phyloP scores from a whole-genome alignment of 2,888 invertebrate species.

The Stenolophus ochropezus region DNA sequence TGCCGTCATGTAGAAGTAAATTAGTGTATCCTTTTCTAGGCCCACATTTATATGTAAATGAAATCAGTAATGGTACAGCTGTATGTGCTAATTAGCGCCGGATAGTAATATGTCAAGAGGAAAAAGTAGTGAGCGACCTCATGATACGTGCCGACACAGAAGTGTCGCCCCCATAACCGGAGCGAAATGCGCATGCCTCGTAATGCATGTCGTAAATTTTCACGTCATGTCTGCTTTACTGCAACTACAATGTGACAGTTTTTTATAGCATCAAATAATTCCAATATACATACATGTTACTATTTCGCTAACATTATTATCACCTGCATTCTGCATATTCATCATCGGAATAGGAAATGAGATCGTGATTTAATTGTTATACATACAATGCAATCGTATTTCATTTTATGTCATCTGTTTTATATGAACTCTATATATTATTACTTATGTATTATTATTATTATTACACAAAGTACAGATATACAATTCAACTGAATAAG shows the following conservation, averaged over 20 bases:
- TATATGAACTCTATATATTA: background rate
- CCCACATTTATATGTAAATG: constrained; percentile 18
- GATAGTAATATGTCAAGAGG: constrained; percentile 24
- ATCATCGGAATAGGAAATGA: background rate
- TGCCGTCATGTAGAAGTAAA: constrained; percentile 9
- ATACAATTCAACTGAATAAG: no score
- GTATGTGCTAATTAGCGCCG: constrained; percentile 25
- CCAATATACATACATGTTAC: background rate
- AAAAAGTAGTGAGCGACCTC: background rate
- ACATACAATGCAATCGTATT: background rate
- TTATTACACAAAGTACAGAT: no score
- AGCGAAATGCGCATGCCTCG: constrained; percentile 11
- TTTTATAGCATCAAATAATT: constrained; percentile 31
- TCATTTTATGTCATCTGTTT: background rate
- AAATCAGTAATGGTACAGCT: constrained; percentile 29
- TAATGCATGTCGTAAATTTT: constrained; percentile 21
- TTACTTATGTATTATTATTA: background rate
- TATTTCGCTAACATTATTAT: background rate
- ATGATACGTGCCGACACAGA: background rate
- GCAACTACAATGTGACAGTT: constrained; percentile 6
- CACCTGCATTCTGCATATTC: background rate
- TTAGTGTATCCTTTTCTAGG: constrained; percentile 20
- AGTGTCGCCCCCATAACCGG: background rate
- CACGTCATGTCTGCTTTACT: constrained; percentile 11
- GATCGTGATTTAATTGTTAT: background rate